phyloP scores from a whole-genome alignment of 2,113 vertebrate species.

The Formicarius rufipectus region DNA sequence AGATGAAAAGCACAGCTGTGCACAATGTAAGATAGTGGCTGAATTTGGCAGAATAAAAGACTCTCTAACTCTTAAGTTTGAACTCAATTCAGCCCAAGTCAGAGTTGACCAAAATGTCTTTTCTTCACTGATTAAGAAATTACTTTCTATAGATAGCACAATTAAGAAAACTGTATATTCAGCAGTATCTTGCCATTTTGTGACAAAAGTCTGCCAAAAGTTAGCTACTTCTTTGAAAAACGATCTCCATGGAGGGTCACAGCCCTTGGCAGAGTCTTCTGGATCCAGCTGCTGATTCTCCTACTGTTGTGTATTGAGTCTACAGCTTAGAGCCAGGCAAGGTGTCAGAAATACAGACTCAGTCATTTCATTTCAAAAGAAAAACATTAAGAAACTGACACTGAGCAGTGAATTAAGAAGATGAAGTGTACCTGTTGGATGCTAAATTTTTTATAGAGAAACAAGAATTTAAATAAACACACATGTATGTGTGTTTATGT shows the following conservation, averaged over 20 bases:
- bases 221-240: background rate
- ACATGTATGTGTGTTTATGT: rapidly evolving
- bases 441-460: background rate
- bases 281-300: background rate
- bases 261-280: background rate
- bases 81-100: background rate
- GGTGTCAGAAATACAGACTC: background rate
- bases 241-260: background rate
- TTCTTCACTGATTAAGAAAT: background rate
- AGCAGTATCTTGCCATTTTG: background rate
- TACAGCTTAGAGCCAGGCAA: background rate
- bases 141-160: background rate
- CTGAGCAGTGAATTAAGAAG: background rate
- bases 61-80: background rate
- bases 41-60: background rate
- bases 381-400: background rate
- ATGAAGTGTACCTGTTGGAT: background rate
- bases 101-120: background rate
- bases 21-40: background rate
- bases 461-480: background rate
- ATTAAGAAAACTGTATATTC: background rate
- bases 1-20: background rate
- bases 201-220: background rate
- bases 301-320: background rate
- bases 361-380: background rate